Percentiles rank a stretch among this genome's conserved stretches.
Conservation (phyloP, 1,140 invertebrate genomes). For the Dendroctonus ponderosae region DNA sequence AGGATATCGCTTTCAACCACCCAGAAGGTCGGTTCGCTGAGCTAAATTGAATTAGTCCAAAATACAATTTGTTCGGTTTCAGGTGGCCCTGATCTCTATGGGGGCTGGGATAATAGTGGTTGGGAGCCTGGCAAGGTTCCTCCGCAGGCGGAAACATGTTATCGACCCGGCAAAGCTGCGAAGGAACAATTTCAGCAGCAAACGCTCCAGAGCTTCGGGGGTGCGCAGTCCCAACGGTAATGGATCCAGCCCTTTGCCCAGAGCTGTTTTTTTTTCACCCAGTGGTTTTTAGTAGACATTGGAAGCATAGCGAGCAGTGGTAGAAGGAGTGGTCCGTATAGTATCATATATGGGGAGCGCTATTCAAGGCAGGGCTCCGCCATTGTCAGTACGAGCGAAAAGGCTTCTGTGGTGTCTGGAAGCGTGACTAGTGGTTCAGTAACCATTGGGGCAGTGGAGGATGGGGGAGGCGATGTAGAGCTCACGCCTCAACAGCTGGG, state of each 20-base stretch:
- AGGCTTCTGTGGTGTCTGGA: slow-evolving; percentile 62
- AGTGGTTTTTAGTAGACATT: neutral
- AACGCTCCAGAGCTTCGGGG: slow-evolving; percentile 57
- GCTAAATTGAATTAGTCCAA: neutral
- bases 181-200: slow-evolving; percentile 47
- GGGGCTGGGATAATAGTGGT: slow-evolving; percentile 59
- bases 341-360: slow-evolving; percentile 41
- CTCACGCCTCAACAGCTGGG: slow-evolving; percentile 68
- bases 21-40: slow-evolving; percentile 44
- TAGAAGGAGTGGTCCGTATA: slow-evolving; percentile 45
- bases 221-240: slow-evolving; percentile 66
- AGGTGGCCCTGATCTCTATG: slow-evolving; percentile 55
- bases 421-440: slow-evolving; percentile 49
- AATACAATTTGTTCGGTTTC: slow-evolving; percentile 16
- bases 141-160: slow-evolving; percentile 59
- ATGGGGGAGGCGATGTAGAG: slow-evolving; percentile 48
- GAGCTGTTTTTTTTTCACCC: neutral
- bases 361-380: slow-evolving; percentile 42
- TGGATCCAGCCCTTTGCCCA: slow-evolving; percentile 30
- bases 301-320: slow-evolving; percentile 48
- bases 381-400: slow-evolving; percentile 48
- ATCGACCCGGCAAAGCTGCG: slow-evolving; percentile 53
- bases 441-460: slow-evolving; percentile 38
- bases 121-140: slow-evolving; percentile 60
- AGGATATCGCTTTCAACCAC: slow-evolving; percentile 43